Evolutionary conservation across 1,140 invertebrate species (phyloP).

Genomic region (Drosophila nikananu): DNA sequence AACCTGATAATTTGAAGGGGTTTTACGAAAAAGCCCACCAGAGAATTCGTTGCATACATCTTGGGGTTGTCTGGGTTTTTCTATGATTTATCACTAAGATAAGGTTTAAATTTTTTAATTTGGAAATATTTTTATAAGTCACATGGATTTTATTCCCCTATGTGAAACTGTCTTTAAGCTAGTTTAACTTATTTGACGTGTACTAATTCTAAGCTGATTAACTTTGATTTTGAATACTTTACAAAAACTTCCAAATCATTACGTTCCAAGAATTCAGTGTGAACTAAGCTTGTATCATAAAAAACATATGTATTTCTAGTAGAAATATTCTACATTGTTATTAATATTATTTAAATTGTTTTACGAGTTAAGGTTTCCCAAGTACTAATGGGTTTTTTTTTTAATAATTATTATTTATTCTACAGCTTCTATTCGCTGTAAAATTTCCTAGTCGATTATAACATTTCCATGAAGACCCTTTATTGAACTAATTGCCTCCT

Average conservation of each 20-base stretch:
- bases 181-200: too few species aligned
- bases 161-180: background rate
- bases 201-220: too few species aligned
- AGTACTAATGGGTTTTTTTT: background rate
- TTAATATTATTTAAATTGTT: too few species aligned
- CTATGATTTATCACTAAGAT: background rate
- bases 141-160: too few species aligned
- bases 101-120: background rate
- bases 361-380: too few species aligned
- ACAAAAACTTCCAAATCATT: too few species aligned
- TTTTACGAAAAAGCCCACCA: too few species aligned
- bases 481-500: slow-evolving; percentile 11
- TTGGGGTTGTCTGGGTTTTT: background rate
- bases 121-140: background rate
- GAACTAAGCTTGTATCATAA: background rate
- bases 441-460: background rate
- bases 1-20: background rate
- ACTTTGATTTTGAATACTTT: too few species aligned
- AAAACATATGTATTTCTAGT: too few species aligned
- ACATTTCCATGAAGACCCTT: background rate
- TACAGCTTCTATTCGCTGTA: background rate
- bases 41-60: slow-evolving; percentile 34
- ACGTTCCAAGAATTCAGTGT: too few species aligned
- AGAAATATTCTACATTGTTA: too few species aligned
- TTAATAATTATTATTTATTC: too few species aligned